A percentile compares a stretch with the other conserved stretches of the same genome.
Conservation (phyloP, 2,888 invertebrate genomes). For the Eulithis testata region DNA sequence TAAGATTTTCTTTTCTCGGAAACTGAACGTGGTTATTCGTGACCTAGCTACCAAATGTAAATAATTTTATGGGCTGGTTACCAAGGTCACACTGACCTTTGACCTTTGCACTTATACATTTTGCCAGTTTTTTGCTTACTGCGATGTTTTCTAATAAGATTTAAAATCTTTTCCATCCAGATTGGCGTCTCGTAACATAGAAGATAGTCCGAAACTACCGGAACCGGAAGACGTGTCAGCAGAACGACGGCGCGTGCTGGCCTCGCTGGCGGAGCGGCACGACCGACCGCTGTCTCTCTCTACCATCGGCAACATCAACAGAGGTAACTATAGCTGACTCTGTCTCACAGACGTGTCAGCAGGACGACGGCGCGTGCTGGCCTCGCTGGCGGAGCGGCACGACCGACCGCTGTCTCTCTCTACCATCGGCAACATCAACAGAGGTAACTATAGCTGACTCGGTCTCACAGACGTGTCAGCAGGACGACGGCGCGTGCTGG, state of each 20-base stretch:
- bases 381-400: slow-evolving; percentile 56
- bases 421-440: slow-evolving; percentile 72
- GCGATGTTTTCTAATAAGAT: too few relatives aligned
- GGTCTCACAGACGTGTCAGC: slow-evolving; percentile 64
- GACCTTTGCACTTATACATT: not conserved
- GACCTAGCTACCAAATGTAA: too few relatives aligned
- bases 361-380: slow-evolving; percentile 78
- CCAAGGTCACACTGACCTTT: not conserved
- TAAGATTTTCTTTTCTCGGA: too few relatives aligned
- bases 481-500: slow-evolving; percentile 78
- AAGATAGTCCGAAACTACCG: not conserved
- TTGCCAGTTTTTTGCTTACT: too few relatives aligned
- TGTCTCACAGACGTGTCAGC: slow-evolving; percentile 42
- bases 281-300: slow-evolving; percentile 54
- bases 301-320: slow-evolving; percentile 72
- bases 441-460: too few relatives aligned
- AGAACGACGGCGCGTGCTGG: slow-evolving; percentile 78
- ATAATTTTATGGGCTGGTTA: too few relatives aligned
- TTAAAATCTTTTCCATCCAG: not conserved
- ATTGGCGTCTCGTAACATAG: not conserved
- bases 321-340: slow-evolving; percentile 49
- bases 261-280: slow-evolving; percentile 56
- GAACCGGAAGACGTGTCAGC: slow-evolving; percentile 62
- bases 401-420: slow-evolving; percentile 54
- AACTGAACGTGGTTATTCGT: too few relatives aligned